Evolutionary conservation across 2,113 vertebrate genomes (phyloP).

Genomic region (Holacanthus passer): DNA sequence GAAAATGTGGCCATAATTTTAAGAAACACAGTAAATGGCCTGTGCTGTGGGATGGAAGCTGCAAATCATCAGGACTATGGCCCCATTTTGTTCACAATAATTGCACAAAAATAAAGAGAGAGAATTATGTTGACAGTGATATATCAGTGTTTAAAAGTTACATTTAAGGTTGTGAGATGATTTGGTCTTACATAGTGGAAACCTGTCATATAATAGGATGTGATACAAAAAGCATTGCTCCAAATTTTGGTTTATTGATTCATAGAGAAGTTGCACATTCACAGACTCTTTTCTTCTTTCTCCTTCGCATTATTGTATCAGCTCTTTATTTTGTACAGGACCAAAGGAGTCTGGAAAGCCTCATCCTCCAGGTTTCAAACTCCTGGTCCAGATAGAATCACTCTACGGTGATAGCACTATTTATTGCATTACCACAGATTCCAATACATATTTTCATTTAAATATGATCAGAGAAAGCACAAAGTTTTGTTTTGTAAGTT

Average conservation of each 20-base stretch:
- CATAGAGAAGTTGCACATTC: neutral
- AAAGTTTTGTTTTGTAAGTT: slow-evolving; percentile 12
- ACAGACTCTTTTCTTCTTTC: slow-evolving; percentile 10
- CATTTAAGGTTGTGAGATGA: neutral
- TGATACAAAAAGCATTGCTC: slow-evolving; percentile 10
- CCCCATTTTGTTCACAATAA: neutral
- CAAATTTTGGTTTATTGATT: neutral
- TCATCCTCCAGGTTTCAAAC: slow-evolving; percentile 11
- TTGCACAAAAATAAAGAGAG: neutral
- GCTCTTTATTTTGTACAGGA: slow-evolving; percentile 22
- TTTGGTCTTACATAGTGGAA: neutral
- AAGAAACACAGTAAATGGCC: slow-evolving; percentile 6
- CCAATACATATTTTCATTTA: slow-evolving; percentile 11
- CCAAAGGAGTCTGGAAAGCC: slow-evolving; percentile 22
- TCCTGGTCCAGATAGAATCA: slow-evolving; percentile 13
- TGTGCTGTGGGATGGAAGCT: slow-evolving; percentile 16
- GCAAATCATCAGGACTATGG: slow-evolving; percentile 25
- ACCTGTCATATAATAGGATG: neutral
- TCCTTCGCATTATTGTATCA: neutral
- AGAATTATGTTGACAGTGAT: slow-evolving; percentile 1
- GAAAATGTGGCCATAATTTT: slow-evolving; percentile 40
- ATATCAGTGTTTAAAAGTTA: neutral
- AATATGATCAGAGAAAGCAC: slow-evolving; percentile 27
- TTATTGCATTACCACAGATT: slow-evolving; percentile 2
- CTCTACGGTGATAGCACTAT: neutral